Evolutionary conservation across 2,113 vertebrate species (phyloP), one percentile per base, ranked within the genome.

Genomic region (Ptychochromis oligacanthus): DNA sequence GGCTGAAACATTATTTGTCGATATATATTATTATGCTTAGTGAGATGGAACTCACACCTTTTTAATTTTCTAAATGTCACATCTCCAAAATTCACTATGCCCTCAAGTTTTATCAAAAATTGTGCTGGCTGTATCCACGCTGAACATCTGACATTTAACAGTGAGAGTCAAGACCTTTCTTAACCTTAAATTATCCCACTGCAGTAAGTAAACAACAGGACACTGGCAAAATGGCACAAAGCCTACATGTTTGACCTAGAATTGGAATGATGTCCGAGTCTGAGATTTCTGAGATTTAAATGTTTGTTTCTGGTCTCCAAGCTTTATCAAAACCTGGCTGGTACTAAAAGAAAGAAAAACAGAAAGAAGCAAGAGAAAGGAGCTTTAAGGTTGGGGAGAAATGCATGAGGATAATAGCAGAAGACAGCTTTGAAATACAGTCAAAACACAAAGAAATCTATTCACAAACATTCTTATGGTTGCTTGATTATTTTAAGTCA

Each of bases 401-500:
- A 46, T 72, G 14, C 18, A 15, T 0, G 7, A 70, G 65, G 24
- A 61, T 22, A 55, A 55, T 12, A 75, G 36, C 2, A 26, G 17
- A 76, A 64, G 36, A 43, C 15, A 28, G 26, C 26, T 72, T 57
- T 9, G 59, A 58, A 83, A 31, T 26, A 49, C 24, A 34, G 6
- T 55, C 36, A 38, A 46, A 79, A 76, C 31, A 81, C 72, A 79
- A 88, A 61, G 56, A 61, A 79, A 79, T 75, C 74, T 28, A 24
- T 76, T 84, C 61, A 55, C 49, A 72, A 31, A 64, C 49, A 59
- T 75, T 79, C 24, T 81, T 60, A 79, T 79, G 80, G 77, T 49
- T 67, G 40, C 40, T 76, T 77, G 85, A 74, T 81, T 89, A 57
- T 84, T 79, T 75, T 57, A 86, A 88, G 85, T 84, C 61, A 7